A percentile compares a stretch with the other conserved stretches of the same genome.
phyloP scores from a whole-genome alignment of 2,797 vertebrate genomes.

The Capromys pilorides region DNA sequence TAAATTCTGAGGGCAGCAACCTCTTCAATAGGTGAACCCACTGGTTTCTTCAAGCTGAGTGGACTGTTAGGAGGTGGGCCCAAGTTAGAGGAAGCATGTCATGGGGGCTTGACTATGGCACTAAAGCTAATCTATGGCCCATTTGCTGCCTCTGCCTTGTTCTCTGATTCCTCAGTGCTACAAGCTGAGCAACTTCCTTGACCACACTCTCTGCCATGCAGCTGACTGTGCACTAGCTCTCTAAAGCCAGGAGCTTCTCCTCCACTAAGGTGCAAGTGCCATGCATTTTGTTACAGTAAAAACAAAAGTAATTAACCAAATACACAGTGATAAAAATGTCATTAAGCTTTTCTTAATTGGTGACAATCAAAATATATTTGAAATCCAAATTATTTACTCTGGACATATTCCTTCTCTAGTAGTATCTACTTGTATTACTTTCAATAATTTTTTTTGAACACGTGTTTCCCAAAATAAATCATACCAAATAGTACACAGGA shows the following conservation, averaged over 20 bases:
- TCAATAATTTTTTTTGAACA: not conserved
- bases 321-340: not conserved
- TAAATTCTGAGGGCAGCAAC: not conserved
- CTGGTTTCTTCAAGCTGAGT: not conserved
- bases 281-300: not conserved
- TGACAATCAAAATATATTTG: not conserved
- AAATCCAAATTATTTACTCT: constrained; percentile 33
- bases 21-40: not conserved
- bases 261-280: not conserved
- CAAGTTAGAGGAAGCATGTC: not conserved
- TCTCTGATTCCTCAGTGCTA: not conserved
- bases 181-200: not conserved
- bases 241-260: not conserved
- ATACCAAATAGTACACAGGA: not conserved
- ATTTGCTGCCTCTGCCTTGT: not conserved
- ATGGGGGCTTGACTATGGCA: not conserved
- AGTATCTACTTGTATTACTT: not conserved
- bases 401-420: not conserved
- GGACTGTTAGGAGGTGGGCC: not conserved
- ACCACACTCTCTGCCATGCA: not conserved
- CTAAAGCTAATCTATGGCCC: not conserved
- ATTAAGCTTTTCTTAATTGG: not conserved
- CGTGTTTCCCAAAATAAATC: not conserved
- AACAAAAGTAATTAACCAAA: not conserved
- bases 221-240: not conserved